These are phyloP conservation scores for Archocentrus centrarchus DNA, from an alignment of 2,113 vertebrate species.

Conservation along the genomic window DNA sequence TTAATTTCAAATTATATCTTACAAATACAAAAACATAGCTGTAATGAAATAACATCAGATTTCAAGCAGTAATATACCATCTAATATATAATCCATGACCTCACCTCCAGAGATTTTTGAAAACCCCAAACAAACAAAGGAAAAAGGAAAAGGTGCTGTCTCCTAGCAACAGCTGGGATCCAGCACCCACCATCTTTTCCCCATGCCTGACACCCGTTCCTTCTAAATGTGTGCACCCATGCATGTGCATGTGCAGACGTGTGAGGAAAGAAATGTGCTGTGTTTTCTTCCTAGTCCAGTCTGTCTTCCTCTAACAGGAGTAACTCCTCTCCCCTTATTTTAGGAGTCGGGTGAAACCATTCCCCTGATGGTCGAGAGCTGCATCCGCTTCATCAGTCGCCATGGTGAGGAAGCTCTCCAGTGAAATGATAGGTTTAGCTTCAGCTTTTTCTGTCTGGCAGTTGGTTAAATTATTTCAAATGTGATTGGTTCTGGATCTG, in stretches of 20 bases:
- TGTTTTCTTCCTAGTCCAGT: constrained; percentile 12
- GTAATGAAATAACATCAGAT: neutral
- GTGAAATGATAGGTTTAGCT: constrained; percentile 42
- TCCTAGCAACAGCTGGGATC: constrained; percentile 78
- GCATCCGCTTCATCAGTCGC: constrained; percentile 96
- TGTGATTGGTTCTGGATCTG: constrained; percentile 20
- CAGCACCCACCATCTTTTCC: constrained; percentile 40
- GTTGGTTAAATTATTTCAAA: constrained; percentile 36
- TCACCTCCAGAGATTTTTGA: constrained; percentile 27
- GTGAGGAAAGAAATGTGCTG: constrained; percentile 30
- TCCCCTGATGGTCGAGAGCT: constrained; percentile 97
- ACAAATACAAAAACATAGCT: neutral
- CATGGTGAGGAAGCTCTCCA: constrained; percentile 86
- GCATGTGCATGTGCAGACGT: constrained; percentile 42
- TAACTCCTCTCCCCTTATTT: constrained; percentile 19
- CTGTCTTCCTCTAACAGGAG: neutral
- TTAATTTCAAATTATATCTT: neutral
- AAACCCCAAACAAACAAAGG: constrained; percentile 71
- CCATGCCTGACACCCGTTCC: constrained; percentile 13
- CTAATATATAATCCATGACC: neutral
- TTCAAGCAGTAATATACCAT: neutral
- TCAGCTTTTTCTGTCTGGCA: constrained; percentile 10
- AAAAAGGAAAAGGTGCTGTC: constrained; percentile 50
- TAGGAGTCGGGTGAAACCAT: constrained; percentile 93
- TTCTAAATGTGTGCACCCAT: constrained; percentile 43